These are phyloP conservation scores for Epinephelus coioides DNA, from an alignment of 2,797 vertebrate genomes.

Conservation along the genomic window DNA sequence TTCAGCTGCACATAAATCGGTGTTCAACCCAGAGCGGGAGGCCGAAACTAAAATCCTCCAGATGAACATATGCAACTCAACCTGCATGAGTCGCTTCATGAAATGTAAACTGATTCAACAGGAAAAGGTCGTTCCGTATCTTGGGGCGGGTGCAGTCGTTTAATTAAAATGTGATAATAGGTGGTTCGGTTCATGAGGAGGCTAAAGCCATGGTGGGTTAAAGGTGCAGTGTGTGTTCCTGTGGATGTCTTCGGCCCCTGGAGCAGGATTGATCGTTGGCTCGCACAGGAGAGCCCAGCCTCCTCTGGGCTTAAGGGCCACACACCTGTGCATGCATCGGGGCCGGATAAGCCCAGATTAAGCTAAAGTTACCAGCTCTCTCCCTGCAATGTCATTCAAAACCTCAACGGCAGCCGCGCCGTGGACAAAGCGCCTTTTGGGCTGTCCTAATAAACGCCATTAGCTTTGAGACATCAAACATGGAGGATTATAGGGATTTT, in stretches of 20 bases:
- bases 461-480: constrained; percentile 89
- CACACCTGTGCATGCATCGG: constrained; percentile 82
- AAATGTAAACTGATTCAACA: constrained; percentile 57
- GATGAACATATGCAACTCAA: constrained; percentile 41
- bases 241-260: constrained; percentile 63
- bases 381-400: constrained; percentile 86
- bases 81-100: constrained; percentile 37
- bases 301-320: constrained; percentile 81
- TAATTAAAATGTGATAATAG: constrained; percentile 88
- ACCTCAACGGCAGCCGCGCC: constrained; percentile 71
- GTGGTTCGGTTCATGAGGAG: constrained; percentile 55
- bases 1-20: neutral
- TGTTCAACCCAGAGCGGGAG: neutral
- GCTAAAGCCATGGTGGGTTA: constrained; percentile 56
- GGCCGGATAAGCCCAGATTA: constrained; percentile 86
- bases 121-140: constrained; percentile 53
- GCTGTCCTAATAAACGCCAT: constrained; percentile 85
- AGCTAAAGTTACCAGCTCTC: constrained; percentile 86
- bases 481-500: constrained; percentile 89
- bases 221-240: constrained; percentile 70
- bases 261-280: constrained; percentile 80
- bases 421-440: constrained; percentile 83
- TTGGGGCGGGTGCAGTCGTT: constrained; percentile 47
- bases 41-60: constrained; percentile 40
- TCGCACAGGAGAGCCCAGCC: constrained; percentile 65